Evolutionary conservation across 2,797 vertebrate genomes (phyloP).

Genomic region (Spondyliosoma cantharus): DNA sequence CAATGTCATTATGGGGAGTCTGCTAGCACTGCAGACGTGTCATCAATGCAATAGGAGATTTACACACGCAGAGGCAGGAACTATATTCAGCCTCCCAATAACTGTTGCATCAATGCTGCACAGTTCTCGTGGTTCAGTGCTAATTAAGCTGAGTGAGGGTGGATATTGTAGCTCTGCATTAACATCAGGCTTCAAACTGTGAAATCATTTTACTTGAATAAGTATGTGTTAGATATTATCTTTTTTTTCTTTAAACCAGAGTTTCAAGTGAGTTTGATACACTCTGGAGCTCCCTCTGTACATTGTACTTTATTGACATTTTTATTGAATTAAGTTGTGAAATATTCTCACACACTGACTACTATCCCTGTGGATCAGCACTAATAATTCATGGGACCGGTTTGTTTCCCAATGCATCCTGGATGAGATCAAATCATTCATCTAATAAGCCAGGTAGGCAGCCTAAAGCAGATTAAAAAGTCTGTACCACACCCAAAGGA

Average conservation of each 20-base stretch:
- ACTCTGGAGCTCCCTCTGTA: neutral
- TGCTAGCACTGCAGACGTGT: slow-evolving; percentile 36
- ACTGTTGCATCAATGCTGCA: slow-evolving; percentile 13
- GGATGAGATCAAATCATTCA: neutral
- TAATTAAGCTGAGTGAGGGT: slow-evolving; percentile 23
- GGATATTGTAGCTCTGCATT: slow-evolving; percentile 11
- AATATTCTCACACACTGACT: neutral
- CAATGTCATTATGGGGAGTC: slow-evolving; percentile 49
- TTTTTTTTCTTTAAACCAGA: neutral
- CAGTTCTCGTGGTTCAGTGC: neutral
- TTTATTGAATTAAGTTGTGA: neutral
- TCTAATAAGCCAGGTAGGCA: neutral
- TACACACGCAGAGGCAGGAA: slow-evolving; percentile 26
- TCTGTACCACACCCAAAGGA: neutral
- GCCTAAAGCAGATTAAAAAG: neutral
- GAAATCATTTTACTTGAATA: neutral
- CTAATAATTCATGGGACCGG: neutral
- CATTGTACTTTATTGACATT: neutral
- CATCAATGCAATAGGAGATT: slow-evolving; percentile 46
- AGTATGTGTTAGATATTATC: neutral
- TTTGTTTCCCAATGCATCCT: neutral
- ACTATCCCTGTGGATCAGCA: neutral
- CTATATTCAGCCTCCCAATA: slow-evolving; percentile 8
- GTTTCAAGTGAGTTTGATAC: neutral
- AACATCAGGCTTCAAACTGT: neutral